A percentile compares a stretch with the other conserved stretches of the same genome.
phyloP scores from a whole-genome alignment of 2,888 invertebrate species.

The Hyppa rectilinea region DNA sequence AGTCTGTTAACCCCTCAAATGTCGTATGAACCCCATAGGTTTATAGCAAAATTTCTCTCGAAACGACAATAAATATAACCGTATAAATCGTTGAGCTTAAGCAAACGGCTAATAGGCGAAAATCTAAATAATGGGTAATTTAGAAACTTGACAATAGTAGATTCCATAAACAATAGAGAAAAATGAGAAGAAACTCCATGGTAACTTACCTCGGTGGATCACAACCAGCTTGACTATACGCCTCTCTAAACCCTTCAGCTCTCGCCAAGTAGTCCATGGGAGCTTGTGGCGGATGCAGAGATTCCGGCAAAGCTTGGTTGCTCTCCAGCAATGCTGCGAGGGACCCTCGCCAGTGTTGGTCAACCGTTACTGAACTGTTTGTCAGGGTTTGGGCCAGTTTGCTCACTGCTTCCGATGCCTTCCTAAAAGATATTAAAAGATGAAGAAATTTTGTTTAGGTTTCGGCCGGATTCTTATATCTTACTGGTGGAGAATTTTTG shows the following conservation, averaged over 20 bases:
- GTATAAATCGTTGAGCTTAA: too few species aligned
- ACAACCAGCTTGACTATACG: conserved; percentile 93
- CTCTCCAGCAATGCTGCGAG: conserved; percentile 91
- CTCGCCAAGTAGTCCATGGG: conserved; percentile 92
- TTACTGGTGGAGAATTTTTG: not conserved
- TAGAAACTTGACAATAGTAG: too few species aligned
- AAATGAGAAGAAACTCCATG: too few species aligned
- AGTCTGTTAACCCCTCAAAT: too few species aligned
- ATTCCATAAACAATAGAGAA: too few species aligned
- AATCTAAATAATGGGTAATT: too few species aligned
- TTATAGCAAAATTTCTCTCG: too few species aligned
- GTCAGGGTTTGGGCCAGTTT: conserved; percentile 69
- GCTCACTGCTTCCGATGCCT: conserved; percentile 80
- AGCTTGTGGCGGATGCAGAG: conserved; percentile 91
- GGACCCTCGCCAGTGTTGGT: conserved; percentile 88
- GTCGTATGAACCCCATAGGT: too few species aligned
- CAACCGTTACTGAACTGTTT: conserved; percentile 68
- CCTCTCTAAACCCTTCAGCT: conserved; percentile 91
- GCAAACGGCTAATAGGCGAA: too few species aligned
- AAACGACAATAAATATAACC: too few species aligned
- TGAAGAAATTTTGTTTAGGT: not conserved
- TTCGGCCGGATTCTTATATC: not conserved
- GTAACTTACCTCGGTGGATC: conserved; percentile 93
- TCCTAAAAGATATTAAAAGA: conserved; percentile 72
- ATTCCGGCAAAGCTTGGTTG: conserved; percentile 88